Base-by-base conservation (phyloP, 2,888 invertebrate species). In the Drosophila kanekoi region DNA sequence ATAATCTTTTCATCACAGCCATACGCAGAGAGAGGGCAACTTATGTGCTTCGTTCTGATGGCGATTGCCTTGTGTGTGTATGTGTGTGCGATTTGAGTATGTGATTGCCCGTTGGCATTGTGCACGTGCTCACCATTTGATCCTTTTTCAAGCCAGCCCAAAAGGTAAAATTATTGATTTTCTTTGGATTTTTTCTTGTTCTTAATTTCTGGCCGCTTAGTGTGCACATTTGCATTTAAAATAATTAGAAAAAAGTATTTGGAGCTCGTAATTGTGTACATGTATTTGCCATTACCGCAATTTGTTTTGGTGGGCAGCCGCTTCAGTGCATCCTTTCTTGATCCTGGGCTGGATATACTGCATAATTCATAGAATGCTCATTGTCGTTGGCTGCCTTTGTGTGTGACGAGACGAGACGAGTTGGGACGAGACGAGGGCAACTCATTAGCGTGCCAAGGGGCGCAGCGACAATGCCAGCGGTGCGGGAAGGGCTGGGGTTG, bases 101-200 rank as follows among this genome's bases (percentile, higher is more conserved):
- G 59, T 65, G 32, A 41, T 54, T 66, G 65, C 60, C 73, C 71
- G 54, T 60, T 59, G 70, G 81, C 72, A 35, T 14, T 52, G 57
- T 45, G 79, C 87, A 85, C 85, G 74, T 85, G 86, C 59, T 81
- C 67, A 77, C 62, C 79, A 63, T 77, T 81, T 83, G 81, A 85
- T 87, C 79, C 69, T 72, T 85, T 84, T 72, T 77, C 73, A 69
- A 71, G 64, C 57, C 57, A 61, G 53, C 52, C 82, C 56, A 61
- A 85, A 72, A 74, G 69, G 65, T 70, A 69, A 68, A 44, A 63
- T 41, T 72, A 85, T 87, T 59, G 85, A 85, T 85, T 87, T 86
- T 18, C 56, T 43, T 20, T 13, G 13, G 35, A 4, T 63, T 45
- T 70, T 49, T 28, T 32, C 43, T 47, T 28, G 18, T 37, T 8